These are phyloP conservation scores for Trachurus trachurus DNA, from an alignment of 2,797 vertebrate species.

Conservation along the genomic window DNA sequence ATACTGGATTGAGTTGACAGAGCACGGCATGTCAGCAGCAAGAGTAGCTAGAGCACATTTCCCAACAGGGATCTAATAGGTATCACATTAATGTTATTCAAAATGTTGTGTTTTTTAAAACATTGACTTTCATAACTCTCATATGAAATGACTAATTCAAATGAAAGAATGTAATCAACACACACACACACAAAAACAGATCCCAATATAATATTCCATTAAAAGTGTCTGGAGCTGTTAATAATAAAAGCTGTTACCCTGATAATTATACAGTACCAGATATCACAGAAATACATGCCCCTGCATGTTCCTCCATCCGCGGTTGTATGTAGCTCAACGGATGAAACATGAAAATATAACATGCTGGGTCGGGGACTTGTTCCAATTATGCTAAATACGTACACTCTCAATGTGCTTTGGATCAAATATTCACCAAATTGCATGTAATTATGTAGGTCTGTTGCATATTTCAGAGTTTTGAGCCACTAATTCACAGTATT, in stretches of 20 bases:
- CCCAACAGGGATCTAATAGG: background rate
- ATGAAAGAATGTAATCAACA: constrained; percentile 10
- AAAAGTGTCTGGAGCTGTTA: constrained; percentile 26
- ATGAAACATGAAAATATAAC: constrained; percentile 17
- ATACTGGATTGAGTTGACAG: constrained; percentile 15
- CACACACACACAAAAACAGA: background rate
- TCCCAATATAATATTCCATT: constrained; percentile 22
- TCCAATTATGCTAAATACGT: constrained; percentile 18
- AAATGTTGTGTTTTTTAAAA: constrained; percentile 12
- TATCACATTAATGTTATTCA: constrained; percentile 21
- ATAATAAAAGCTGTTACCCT: constrained; percentile 37
- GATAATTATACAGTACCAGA: constrained; percentile 35
- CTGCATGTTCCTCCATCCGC: constrained; percentile 16
- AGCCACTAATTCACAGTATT: background rate
- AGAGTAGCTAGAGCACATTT: constrained; percentile 8
- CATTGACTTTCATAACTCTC: background rate
- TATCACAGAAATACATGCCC: constrained; percentile 16
- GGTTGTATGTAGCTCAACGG: background rate
- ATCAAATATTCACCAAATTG: constrained; percentile 19
- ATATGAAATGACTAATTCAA: constrained; percentile 4
- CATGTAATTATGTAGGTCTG: background rate
- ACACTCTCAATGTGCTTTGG: constrained; percentile 1
- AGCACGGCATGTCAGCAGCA: constrained; percentile 12
- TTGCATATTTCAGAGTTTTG: constrained; percentile 19
- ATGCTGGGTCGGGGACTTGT: background rate